Base-by-base conservation (phyloP, 1,140 invertebrate species). In the Plectrocnemia conspersa region DNA sequence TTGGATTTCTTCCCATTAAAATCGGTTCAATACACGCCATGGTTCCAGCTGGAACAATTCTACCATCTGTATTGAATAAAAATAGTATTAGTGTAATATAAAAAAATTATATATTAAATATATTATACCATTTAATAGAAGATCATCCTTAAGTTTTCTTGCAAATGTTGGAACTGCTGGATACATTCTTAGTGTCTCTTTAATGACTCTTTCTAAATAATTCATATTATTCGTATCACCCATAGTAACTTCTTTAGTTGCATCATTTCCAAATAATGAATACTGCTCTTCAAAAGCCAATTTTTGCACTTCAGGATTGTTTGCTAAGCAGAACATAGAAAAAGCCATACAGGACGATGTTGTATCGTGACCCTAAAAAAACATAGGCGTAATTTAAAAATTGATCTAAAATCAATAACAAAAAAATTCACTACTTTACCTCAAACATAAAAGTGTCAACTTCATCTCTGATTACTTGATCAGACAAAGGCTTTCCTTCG, bases 391-490 rank as follows among this genome's bases (percentile, higher is more conserved):
- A n/a, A n/a, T n/a, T n/a, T n/a, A n/a, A n/a, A n/a, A n/a, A n/a
- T n/a, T 40, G 6, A 29, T 29, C 27, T 7, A n/a, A 7, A n/a
- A 29, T 29, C 27, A 29, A 29, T 29, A 7, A n/a, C n/a, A 7
- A 6, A 29, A 6, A 29, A 7, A 7, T 40, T 32, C 38, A 36
- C 29, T 48, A 18, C 15, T 63, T 65, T 54, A 88, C 86, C 70
- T 79, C 83, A 72, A 89, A 88, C 80, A 88, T 85, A 64, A 88
- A 87, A 0, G 86, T 88, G 54, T 88, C 82, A 0, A 87, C 82
- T 72, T 87, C 82, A 68, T 87, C 82, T 52, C 77, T 65, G 9
- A 91, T 82, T 63, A 87, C 84, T 33, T 77, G 64, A 59, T 85
- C 76, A 11, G 75, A 80, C 21, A 89, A 66, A 0, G 71, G 66